These are phyloP conservation scores for Fragum sueziense DNA, from an alignment of 2,888 invertebrate species.

Conservation along the genomic window DNA sequence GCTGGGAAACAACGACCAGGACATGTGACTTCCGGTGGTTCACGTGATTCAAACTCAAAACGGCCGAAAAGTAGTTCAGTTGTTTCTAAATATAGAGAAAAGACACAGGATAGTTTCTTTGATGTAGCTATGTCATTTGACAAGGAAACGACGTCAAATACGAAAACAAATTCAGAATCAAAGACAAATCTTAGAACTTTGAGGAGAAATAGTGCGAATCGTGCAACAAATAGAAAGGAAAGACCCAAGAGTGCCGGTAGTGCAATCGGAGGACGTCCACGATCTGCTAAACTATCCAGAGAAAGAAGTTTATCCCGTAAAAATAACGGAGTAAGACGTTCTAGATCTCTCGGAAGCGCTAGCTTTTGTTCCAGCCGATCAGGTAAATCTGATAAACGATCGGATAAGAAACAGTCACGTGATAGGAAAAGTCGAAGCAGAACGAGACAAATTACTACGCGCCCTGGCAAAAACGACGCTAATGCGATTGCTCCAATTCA, in stretches of 20 bases:
- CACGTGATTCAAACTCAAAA: slow-evolving; percentile 26
- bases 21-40: background rate
- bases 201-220: slow-evolving; percentile 23
- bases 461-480: background rate
- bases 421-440: slow-evolving; percentile 51
- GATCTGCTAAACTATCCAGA: slow-evolving; percentile 42
- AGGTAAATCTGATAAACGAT: slow-evolving; percentile 12
- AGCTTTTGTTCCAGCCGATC: slow-evolving; percentile 45
- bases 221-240: slow-evolving; percentile 11
- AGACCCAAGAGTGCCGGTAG: slow-evolving; percentile 10
- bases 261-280: slow-evolving; percentile 28
- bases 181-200: slow-evolving; percentile 24
- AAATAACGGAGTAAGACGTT: slow-evolving; percentile 42
- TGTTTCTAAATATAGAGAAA: background rate
- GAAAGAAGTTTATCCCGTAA: slow-evolving; percentile 51
- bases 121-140: slow-evolving; percentile 53
- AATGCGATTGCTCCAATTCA: slow-evolving; percentile 16
- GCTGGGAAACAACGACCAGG: slow-evolving; percentile 31
- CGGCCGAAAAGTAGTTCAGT: slow-evolving; percentile 30
- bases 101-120: slow-evolving; percentile 40
- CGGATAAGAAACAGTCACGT: background rate
- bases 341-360: slow-evolving; percentile 42
- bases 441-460: slow-evolving; percentile 30
- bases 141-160: slow-evolving; percentile 45
- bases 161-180: slow-evolving; percentile 40